Base-by-base conservation (phyloP, 2,113 vertebrate genomes). In the Tyto alba region DNA sequence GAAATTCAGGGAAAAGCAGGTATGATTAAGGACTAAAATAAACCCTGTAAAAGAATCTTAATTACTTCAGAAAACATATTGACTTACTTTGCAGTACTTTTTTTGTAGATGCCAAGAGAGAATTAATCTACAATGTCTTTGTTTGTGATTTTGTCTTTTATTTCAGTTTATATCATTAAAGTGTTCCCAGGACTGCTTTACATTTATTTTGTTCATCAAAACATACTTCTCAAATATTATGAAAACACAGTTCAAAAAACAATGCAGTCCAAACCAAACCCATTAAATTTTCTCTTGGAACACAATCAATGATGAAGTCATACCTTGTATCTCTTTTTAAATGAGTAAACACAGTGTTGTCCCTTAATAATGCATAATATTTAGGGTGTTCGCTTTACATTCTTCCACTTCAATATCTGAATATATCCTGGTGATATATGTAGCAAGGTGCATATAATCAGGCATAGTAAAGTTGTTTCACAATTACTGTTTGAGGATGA, bases 111-210 rank as follows among this genome's bases (percentile, higher is more conserved):
- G 96, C 97, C 97, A 98, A 94, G 88, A 97, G 79, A 77, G 87
- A 93, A 97, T 98, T 98, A 97, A 87, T 75, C 81, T 95, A 48
- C 76, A 90, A 93, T 66, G 10, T 41, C 91, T 95, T 90, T 95
- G 83, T 95, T 96, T 96, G 95, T 96, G 95, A 97, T 85, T 93
- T 96, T 96, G 90, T 92, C 93, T 98, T 97, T 97, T 96, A 95
- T 98, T 98, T 97, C 78, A 81, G 92, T 96, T 97, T 97, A 97
- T 97, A 36, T 97, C 96, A 97, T 97, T 95, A 96, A 96, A 95
- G 50, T 73, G 72, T 97, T 98, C 96, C 93, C 97, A 97, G 94
- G 96, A 94, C 91, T 94, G 85, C 83, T 97, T 94, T 79, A 87
- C 52, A 1, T 87, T 95, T 96, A 80, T 96, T 91, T 76, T 89